Evolutionary conservation across 2,888 invertebrate species (phyloP).

Genomic region (Drosophila meridionalis): DNA sequence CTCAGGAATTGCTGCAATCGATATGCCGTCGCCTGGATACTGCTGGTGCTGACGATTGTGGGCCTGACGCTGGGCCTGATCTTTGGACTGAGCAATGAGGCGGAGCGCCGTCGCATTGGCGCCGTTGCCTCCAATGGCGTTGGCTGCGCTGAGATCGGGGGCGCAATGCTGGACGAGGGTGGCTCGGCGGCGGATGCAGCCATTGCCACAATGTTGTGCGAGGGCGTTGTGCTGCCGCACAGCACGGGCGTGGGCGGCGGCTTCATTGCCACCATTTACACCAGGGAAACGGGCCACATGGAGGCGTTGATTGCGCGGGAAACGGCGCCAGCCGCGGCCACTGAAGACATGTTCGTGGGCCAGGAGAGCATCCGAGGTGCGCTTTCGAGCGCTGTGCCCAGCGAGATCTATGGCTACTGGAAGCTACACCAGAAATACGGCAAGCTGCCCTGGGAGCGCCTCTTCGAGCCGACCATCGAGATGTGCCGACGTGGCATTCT

Average conservation of each 20-base stretch:
- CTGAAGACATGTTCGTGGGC: conserved; percentile 88
- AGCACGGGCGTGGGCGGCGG: conserved; percentile 96
- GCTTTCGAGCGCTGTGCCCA: conserved; percentile 92
- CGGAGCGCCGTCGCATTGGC: conserved; percentile 64
- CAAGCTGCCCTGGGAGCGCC: conserved; percentile 90
- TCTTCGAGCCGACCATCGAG: conserved; percentile 92
- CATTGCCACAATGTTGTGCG: conserved; percentile 93
- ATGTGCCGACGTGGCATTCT: conserved; percentile 90
- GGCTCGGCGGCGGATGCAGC: conserved; percentile 94
- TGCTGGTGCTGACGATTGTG: conserved; percentile 66
- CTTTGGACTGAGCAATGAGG: conserved; percentile 55
- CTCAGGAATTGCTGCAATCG: conserved; percentile 53
- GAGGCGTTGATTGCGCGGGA: conserved; percentile 91
- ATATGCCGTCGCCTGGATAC: conserved; percentile 68
- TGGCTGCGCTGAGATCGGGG: conserved; percentile 90
- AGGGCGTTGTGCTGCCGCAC: conserved; percentile 93
- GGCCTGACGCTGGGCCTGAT: conserved; percentile 73
- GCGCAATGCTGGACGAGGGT: conserved; percentile 89
- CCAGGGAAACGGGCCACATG: conserved; percentile 87
- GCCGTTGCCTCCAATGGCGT: conserved; percentile 90
- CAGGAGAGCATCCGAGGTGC: conserved; percentile 76
- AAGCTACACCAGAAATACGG: conserved; percentile 90
- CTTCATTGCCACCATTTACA: conserved; percentile 93
- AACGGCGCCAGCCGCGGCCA: conserved; percentile 89
- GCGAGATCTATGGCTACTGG: conserved; percentile 94